A percentile compares a stretch with the other conserved stretches of the same genome.
Evolutionary conservation across 1,140 invertebrate species (phyloP).

Genomic region (Drosophila neocordata): DNA sequence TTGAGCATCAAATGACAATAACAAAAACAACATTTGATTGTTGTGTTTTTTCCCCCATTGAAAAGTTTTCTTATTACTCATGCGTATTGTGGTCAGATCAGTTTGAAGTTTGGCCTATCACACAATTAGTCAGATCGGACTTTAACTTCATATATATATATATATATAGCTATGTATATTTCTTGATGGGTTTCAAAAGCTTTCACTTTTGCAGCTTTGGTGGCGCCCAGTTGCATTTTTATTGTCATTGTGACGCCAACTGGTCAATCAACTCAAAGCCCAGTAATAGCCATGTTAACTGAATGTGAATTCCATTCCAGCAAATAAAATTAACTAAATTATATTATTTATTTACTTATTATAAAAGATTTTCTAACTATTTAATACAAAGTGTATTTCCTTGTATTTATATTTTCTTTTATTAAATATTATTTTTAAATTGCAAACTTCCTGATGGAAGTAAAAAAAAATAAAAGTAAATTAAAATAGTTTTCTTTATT

Average conservation of each 20-base stretch:
- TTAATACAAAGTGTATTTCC: no score
- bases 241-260: slow-evolving; percentile 33
- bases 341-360: no score
- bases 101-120: neutral
- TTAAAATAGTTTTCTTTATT: neutral
- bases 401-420: no score
- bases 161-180: neutral
- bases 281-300: slow-evolving; percentile 12
- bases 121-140: neutral
- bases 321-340: no score
- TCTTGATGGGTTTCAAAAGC: slow-evolving; percentile 5
- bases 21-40: no score
- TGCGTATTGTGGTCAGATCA: neutral
- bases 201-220: slow-evolving; percentile 39
- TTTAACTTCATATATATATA: neutral
- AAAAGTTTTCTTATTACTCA: neutral
- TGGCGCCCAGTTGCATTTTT: slow-evolving; percentile 16
- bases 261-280: slow-evolving; percentile 35
- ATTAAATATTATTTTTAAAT: neutral
- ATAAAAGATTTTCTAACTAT: no score
- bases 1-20: no score
- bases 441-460: neutral
- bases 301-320: neutral
- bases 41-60: neutral
- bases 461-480: neutral